Percentiles rank a stretch among this genome's conserved stretches.
Conservation (phyloP, 2,113 vertebrate species). For the Bos indicus region DNA sequence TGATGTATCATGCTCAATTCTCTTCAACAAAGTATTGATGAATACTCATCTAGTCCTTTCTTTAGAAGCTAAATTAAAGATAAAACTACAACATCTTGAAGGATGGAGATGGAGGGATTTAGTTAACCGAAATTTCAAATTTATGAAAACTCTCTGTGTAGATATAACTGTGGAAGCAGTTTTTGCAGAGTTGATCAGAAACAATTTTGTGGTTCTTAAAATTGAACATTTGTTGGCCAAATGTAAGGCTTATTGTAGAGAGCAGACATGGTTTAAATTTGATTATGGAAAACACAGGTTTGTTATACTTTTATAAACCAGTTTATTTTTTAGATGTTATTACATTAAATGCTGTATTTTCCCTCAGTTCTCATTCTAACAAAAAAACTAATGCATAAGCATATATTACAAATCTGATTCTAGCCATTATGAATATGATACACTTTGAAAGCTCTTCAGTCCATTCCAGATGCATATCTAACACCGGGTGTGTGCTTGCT, state of each 20-base stretch:
- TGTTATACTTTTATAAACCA: neutral
- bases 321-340: neutral
- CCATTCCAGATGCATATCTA: neutral
- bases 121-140: neutral
- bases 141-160: neutral
- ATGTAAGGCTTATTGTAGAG: neutral
- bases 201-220: neutral
- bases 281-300: neutral
- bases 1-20: neutral
- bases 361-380: neutral
- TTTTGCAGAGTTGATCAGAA: neutral
- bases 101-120: neutral
- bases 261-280: neutral
- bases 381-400: neutral
- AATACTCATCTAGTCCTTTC: neutral
- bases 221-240: neutral
- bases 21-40: neutral
- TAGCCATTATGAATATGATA: neutral
- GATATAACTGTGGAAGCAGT: neutral
- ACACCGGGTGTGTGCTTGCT: neutral
- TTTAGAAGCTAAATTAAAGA: neutral
- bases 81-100: neutral
- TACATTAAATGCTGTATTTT: neutral
- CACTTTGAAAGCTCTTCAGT: neutral
- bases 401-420: neutral